These are phyloP conservation scores for Ammodytes dubius DNA, from an alignment of 2,113 vertebrate genomes.

Conservation along the genomic window DNA sequence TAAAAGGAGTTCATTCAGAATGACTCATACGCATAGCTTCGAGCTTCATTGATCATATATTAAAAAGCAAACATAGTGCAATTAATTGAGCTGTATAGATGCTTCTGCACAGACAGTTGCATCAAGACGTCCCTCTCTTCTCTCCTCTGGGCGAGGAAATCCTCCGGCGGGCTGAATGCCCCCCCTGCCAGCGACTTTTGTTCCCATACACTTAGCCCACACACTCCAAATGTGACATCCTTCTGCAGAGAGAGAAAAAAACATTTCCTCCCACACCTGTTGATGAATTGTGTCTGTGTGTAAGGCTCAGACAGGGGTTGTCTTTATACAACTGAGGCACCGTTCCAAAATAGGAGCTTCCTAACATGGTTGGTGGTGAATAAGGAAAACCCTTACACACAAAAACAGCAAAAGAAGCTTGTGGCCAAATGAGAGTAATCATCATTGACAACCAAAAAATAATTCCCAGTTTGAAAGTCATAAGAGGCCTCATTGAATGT, in stretches of 20 bases:
- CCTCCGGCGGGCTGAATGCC: slow-evolving; percentile 70
- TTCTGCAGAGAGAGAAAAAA: slow-evolving; percentile 48
- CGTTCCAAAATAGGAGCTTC: slow-evolving; percentile 50
- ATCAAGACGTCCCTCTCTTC: slow-evolving; percentile 59
- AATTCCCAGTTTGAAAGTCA: slow-evolving; percentile 65
- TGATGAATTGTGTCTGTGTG: slow-evolving; percentile 75
- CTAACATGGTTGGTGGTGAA: slow-evolving; percentile 55
- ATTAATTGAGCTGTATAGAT: slow-evolving; percentile 58
- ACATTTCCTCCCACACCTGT: slow-evolving; percentile 77
- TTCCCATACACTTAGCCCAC: slow-evolving; percentile 68
- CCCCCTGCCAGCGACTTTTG: slow-evolving; percentile 65
- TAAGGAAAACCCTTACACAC: slow-evolving; percentile 49
- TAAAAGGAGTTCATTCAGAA: slow-evolving; percentile 27
- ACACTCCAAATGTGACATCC: slow-evolving; percentile 72
- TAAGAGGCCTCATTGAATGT: slow-evolving; percentile 51
- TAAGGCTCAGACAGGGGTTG: slow-evolving; percentile 42
- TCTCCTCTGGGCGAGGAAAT: slow-evolving; percentile 64
- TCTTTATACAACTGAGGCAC: slow-evolving; percentile 57
- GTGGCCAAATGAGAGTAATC: slow-evolving; percentile 64
- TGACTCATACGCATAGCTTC: background rate
- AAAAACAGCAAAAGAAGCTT: slow-evolving; percentile 38
- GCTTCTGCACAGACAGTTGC: slow-evolving; percentile 49
- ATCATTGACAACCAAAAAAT: slow-evolving; percentile 60
- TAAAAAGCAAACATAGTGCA: slow-evolving; percentile 28
- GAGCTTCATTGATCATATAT: slow-evolving; percentile 15